Evolutionary conservation across 2,888 invertebrate species (phyloP).

Genomic region (Hyposoter didymator): DNA sequence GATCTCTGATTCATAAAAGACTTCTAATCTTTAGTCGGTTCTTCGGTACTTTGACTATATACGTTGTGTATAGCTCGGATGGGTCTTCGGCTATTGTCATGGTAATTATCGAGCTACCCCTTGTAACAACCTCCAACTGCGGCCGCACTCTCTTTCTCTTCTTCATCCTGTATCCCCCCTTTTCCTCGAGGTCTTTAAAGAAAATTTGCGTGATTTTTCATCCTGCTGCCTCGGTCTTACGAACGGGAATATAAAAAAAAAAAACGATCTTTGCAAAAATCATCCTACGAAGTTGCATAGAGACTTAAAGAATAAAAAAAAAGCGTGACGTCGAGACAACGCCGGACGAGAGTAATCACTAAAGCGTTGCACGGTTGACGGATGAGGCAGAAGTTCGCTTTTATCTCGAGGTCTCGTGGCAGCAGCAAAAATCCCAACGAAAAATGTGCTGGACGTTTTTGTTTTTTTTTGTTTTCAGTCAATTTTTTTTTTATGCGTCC

Average conservation of each 20-base stretch:
- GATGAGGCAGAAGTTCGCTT: background rate
- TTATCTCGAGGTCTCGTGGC: background rate
- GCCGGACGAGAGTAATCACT: background rate
- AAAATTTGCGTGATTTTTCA: slow-evolving; percentile 69
- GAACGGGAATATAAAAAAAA: slow-evolving; percentile 30
- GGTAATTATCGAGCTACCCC: slow-evolving; percentile 74
- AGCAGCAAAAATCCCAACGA: background rate
- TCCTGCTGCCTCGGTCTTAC: slow-evolving; percentile 28
- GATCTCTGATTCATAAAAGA: slow-evolving; percentile 80
- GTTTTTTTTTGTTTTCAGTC: slow-evolving; percentile 1
- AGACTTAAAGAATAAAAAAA: background rate
- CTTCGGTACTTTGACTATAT: slow-evolving; percentile 71
- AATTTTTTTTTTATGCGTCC: slow-evolving; percentile 38
- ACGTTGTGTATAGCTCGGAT: slow-evolving; percentile 62
- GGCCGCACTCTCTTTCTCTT: slow-evolving; percentile 33
- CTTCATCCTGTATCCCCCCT: slow-evolving; percentile 34
- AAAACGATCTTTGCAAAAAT: background rate
- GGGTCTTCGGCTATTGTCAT: slow-evolving; percentile 77
- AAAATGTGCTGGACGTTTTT: background rate
- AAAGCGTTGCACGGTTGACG: background rate
- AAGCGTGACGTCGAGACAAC: background rate
- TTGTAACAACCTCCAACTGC: slow-evolving; percentile 41
- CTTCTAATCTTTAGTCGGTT: slow-evolving; percentile 77
- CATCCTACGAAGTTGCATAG: background rate
- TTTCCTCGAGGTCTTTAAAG: slow-evolving; percentile 63